phyloP scores from a whole-genome alignment of 2,113 vertebrate species.

The Picathartes gymnocephalus region DNA sequence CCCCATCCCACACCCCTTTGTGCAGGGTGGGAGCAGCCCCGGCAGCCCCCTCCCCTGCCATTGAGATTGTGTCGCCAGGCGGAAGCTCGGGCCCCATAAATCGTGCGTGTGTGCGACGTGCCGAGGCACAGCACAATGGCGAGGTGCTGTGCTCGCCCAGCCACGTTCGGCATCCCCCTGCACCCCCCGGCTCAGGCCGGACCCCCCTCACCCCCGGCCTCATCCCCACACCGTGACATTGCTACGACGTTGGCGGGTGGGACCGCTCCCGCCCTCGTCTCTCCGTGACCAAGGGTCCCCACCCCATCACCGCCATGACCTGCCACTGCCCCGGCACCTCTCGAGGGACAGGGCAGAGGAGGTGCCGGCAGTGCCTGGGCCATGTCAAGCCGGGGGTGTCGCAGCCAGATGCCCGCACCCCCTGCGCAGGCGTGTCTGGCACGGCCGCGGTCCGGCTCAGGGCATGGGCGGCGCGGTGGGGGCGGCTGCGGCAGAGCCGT shows the following conservation, averaged over 20 bases:
- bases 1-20: not conserved
- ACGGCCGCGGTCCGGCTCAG: not conserved
- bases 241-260: fast-evolving
- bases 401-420: not conserved
- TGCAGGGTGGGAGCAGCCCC: not conserved
- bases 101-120: slow-evolving; percentile 36
- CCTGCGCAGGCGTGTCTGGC: not conserved
- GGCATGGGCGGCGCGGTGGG: not conserved
- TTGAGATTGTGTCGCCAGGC: slow-evolving; percentile 40
- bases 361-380: not conserved
- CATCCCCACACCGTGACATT: not conserved
- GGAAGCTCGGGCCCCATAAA: slow-evolving; percentile 61
- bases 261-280: not conserved
- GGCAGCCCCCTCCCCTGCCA: not conserved
- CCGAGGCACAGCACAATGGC: slow-evolving; percentile 57
- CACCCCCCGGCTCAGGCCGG: fast-evolving
- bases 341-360: not conserved
- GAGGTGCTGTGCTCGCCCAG: not conserved
- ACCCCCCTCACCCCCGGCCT: not conserved
- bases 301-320: fast-evolving
- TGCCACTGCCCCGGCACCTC: not conserved
- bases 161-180: not conserved
- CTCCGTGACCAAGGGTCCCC: not conserved
- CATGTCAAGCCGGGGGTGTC: not conserved
- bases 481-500: slow-evolving; percentile 55